These are phyloP conservation scores for Cantharis rustica DNA, from an alignment of 2,888 invertebrate species.

Conservation along the genomic window DNA sequence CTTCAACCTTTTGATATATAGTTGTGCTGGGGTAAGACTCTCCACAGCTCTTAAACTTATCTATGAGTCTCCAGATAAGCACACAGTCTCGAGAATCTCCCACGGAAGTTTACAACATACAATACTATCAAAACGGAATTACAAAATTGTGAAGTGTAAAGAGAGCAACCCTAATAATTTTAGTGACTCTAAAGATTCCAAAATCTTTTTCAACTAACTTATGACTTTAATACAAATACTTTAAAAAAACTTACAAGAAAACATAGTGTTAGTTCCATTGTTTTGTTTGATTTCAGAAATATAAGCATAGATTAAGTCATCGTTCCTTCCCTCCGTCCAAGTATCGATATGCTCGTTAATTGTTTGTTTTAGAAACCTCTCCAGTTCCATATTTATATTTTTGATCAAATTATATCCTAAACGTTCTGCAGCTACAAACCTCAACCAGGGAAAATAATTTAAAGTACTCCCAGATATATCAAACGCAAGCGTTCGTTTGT, in stretches of 20 bases:
- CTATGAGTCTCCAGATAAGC: too few relatives aligned
- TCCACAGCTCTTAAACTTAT: too few relatives aligned
- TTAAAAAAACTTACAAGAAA: constrained; percentile 56
- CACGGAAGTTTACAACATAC: too few relatives aligned
- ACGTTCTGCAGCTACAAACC: constrained; percentile 64
- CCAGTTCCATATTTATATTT: constrained; percentile 62
- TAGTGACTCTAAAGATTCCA: too few relatives aligned
- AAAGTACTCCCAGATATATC: constrained; percentile 53
- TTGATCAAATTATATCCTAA: constrained; percentile 66
- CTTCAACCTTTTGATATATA: too few relatives aligned
- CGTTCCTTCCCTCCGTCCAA: constrained; percentile 55
- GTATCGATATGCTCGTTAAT: constrained; percentile 62
- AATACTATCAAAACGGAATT: too few relatives aligned
- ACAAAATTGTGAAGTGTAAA: too few relatives aligned
- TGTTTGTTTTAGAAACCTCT: constrained; percentile 60
- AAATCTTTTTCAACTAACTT: too few relatives aligned
- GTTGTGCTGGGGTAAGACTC: too few relatives aligned
- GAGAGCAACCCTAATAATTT: too few relatives aligned
- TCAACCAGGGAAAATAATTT: constrained; percentile 65
- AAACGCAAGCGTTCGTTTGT: constrained; percentile 60
- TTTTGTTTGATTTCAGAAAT: constrained; percentile 62
- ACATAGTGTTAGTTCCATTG: constrained; percentile 47
- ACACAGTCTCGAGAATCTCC: too few relatives aligned
- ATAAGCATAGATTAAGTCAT: constrained; percentile 67
- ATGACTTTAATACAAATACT: not conserved